Evolutionary conservation across 2,888 invertebrate species (phyloP).

Genomic region (Polietes domitor): DNA sequence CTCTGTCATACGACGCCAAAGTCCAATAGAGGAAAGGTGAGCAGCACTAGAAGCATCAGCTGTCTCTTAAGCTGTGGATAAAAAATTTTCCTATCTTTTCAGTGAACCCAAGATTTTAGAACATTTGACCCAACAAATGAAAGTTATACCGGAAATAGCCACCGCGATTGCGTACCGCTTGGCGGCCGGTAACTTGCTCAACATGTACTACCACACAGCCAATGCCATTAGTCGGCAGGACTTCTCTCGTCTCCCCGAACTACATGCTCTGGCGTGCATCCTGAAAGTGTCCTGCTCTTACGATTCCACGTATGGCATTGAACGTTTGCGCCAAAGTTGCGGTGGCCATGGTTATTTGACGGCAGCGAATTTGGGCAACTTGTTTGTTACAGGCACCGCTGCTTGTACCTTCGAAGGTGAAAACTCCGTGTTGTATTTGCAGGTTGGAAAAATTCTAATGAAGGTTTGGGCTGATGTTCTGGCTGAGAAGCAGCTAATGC

Average conservation of each 20-base stretch:
- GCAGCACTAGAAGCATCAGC: neutral
- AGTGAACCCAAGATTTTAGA: constrained; percentile 96
- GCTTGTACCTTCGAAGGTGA: constrained; percentile 97
- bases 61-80: neutral
- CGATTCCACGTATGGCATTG: constrained; percentile 87
- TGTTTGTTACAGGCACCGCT: constrained; percentile 90
- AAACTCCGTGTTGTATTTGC: constrained; percentile 94
- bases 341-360: constrained; percentile 97
- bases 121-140: constrained; percentile 95
- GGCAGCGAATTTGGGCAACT: constrained; percentile 89
- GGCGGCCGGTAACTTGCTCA: constrained; percentile 86
- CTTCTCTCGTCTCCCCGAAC: constrained; percentile 89
- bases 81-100: constrained; percentile 27
- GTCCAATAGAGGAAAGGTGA: constrained; percentile 89
- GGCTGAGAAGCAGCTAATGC: constrained; percentile 83
- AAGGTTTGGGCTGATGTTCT: constrained; percentile 87
- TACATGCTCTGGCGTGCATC: constrained; percentile 92
- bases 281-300: constrained; percentile 91
- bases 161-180: constrained; percentile 88
- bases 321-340: constrained; percentile 91
- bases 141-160: constrained; percentile 91
- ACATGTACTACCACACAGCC: constrained; percentile 88
- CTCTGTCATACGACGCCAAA: constrained; percentile 92
- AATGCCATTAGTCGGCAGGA: constrained; percentile 89
- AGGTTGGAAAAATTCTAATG: constrained; percentile 91